Conservation (phyloP, 2,113 vertebrate genomes). For the Crotalus horridus region DNA sequence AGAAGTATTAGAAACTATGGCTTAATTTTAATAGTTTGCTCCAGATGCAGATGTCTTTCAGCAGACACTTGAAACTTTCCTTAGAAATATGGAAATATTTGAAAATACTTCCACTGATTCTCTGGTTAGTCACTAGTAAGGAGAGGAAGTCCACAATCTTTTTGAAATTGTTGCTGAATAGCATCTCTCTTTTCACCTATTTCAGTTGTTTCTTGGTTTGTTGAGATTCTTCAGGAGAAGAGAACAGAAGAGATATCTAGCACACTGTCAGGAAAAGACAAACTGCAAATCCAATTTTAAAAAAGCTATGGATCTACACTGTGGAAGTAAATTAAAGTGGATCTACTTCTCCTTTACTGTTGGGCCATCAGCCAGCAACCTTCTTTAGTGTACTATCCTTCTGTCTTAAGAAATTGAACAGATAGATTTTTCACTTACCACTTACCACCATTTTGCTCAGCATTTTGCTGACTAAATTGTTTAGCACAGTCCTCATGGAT, state of each 20-base stretch:
- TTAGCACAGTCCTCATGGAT: background rate
- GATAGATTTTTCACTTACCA: background rate
- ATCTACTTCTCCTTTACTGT: background rate
- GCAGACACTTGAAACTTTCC: background rate
- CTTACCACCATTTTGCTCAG: background rate
- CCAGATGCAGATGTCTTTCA: background rate
- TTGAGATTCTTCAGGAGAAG: background rate
- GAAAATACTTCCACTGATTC: background rate
- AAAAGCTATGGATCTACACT: background rate
- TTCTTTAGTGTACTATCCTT: background rate
- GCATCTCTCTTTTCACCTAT: background rate
- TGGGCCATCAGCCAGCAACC: background rate
- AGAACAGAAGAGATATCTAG: background rate
- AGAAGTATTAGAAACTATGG: background rate
- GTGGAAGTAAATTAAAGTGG: background rate
- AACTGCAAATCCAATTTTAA: background rate
- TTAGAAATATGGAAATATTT: background rate
- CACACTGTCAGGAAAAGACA: background rate
- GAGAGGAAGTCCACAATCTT: background rate
- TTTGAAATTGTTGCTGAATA: background rate
- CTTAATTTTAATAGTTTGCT: background rate
- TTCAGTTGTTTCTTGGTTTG: background rate
- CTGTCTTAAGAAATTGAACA: background rate
- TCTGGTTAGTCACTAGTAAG: background rate
- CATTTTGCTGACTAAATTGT: background rate